Evolutionary conservation across 2,113 vertebrate genomes (phyloP).

Genomic region (Piprites chloris): DNA sequence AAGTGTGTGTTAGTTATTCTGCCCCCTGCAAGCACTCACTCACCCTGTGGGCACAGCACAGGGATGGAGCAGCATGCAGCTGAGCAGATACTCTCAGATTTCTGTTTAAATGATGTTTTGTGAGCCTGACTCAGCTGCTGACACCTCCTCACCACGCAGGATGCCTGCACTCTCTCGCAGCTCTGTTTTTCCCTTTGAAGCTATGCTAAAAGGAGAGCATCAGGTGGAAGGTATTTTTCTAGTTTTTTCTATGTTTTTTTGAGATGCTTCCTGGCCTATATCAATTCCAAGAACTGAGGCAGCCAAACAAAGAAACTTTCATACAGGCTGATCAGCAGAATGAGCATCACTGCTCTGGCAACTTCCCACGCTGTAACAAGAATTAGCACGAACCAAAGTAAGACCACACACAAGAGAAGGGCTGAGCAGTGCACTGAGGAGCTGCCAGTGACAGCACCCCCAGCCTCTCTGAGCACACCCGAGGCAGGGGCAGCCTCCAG

Average conservation of each 20-base stretch:
- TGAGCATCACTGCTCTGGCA: neutral
- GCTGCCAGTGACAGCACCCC: neutral
- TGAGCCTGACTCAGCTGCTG: conserved; percentile 19
- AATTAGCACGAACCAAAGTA: neutral
- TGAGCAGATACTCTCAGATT: neutral
- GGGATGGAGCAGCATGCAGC: neutral
- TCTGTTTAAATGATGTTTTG: neutral
- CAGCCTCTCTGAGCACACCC: neutral
- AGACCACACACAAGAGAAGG: neutral
- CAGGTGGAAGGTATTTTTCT: conserved; percentile 31
- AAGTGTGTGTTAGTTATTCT: neutral
- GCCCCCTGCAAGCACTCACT: neutral
- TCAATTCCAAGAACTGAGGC: conserved; percentile 54
- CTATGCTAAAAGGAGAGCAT: neutral
- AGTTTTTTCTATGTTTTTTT: conserved; percentile 45
- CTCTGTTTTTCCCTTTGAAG: neutral
- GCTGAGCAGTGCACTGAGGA: neutral
- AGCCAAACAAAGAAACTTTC: conserved; percentile 25
- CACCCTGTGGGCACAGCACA: neutral
- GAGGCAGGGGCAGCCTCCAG: neutral
- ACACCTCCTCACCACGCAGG: conserved; percentile 7
- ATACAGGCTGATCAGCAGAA: neutral
- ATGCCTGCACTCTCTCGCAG: neutral
- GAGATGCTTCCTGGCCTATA: conserved; percentile 17
- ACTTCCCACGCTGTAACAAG: conserved; percentile 16